Conservation (phyloP, 2,113 vertebrate species). For the Eulacestoma nigropectus region DNA sequence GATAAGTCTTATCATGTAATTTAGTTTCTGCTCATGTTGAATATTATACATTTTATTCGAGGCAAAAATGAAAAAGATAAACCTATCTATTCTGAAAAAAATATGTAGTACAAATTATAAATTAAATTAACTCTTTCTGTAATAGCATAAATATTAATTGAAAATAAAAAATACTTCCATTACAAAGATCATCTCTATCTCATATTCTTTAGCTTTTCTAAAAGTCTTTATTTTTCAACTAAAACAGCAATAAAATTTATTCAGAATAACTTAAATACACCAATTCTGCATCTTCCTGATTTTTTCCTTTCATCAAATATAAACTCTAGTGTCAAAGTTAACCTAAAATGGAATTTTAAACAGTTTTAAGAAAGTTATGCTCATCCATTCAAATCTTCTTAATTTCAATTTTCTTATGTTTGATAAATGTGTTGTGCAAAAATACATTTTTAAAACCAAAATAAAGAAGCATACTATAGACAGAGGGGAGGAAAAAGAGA, state of each 20-base stretch:
- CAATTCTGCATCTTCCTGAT: not conserved
- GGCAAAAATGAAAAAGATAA: not conserved
- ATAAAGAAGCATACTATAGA: not conserved
- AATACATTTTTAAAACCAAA: not conserved
- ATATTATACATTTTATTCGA: not conserved
- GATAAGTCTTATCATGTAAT: not conserved
- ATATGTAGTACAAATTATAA: not conserved
- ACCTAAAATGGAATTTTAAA: not conserved
- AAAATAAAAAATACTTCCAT: not conserved
- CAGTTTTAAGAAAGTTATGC: rapidly evolving
- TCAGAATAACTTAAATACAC: not conserved
- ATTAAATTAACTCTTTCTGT: not conserved
- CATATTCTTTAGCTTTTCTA: not conserved
- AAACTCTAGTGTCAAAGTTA: not conserved
- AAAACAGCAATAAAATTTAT: not conserved
- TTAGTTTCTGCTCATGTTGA: not conserved
- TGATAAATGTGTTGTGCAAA: not conserved
- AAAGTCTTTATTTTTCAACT: not conserved
- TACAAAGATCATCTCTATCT: not conserved
- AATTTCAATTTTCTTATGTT: not conserved
- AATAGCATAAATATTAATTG: not conserved
- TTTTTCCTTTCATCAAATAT: not conserved
- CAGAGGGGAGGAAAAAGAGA: not conserved
- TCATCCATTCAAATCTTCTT: not conserved
- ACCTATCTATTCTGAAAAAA: not conserved